A percentile compares a stretch with the other conserved stretches of the same genome.
Evolutionary conservation across 2,888 invertebrate genomes (phyloP).

Genomic region (Pseudolycoriella hygida): DNA sequence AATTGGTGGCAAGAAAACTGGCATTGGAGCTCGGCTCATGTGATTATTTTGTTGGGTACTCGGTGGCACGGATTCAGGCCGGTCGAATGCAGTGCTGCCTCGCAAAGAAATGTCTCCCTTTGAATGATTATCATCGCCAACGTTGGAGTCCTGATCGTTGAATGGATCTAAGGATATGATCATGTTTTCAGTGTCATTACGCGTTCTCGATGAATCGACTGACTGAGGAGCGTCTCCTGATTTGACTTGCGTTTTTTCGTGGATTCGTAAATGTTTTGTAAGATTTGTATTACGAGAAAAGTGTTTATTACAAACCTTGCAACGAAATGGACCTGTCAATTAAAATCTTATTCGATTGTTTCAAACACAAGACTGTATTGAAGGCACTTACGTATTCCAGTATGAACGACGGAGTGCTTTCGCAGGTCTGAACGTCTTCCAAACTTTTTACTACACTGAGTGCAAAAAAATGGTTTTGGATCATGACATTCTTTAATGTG

Average conservation of each 20-base stretch:
- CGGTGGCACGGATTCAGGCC: too few relatives aligned
- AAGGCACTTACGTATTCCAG: conserved; percentile 32
- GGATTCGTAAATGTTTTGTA: conserved; percentile 51
- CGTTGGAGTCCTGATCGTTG: neutral
- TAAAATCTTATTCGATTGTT: conserved; percentile 18
- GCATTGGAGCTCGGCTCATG: neutral
- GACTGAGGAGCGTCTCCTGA: too few relatives aligned
- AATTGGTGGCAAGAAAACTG: neutral
- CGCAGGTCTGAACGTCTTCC: conserved; percentile 50
- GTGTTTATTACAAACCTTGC: conserved; percentile 52
- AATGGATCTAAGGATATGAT: conserved; percentile 17
- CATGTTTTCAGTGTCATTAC: conserved; percentile 12
- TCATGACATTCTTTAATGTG: conserved; percentile 50
- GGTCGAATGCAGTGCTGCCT: too few relatives aligned
- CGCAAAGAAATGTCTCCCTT: neutral
- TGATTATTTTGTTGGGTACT: neutral
- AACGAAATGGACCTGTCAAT: conserved; percentile 41
- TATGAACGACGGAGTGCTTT: conserved; percentile 59
- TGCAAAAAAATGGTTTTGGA: conserved; percentile 50
- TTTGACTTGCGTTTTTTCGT: too few relatives aligned
- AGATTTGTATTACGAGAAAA: conserved; percentile 62
- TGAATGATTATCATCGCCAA: neutral
- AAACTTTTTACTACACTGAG: conserved; percentile 49
- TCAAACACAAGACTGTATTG: neutral
- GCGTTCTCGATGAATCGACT: too few relatives aligned